A percentile compares a stretch with the other conserved stretches of the same genome.
phyloP scores from a whole-genome alignment of 2,888 invertebrate genomes.

The Pycnomerus fuliginosus region DNA sequence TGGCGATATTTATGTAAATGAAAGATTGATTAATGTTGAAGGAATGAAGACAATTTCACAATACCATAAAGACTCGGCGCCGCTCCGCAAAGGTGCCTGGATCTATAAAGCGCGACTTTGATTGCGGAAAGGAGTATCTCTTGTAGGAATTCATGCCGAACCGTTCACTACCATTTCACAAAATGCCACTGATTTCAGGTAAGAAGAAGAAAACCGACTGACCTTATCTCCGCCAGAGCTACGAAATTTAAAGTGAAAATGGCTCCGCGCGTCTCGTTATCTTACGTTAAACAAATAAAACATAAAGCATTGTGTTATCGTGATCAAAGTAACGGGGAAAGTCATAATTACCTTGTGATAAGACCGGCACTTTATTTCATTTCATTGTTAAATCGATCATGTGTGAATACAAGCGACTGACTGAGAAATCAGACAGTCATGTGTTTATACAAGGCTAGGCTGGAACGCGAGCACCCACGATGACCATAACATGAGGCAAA shows the following conservation, averaged over 20 bases:
- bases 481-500: conserved; percentile 31
- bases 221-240: conserved; percentile 22
- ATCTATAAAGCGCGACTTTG: too few relatives aligned
- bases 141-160: too few relatives aligned
- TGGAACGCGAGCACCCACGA: conserved; percentile 42
- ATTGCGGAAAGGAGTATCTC: too few relatives aligned
- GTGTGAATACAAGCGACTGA: conserved; percentile 37
- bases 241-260: conserved; percentile 12
- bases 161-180: too few relatives aligned
- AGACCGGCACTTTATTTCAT: conserved; percentile 4
- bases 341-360: conserved; percentile 10
- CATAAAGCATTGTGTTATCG: neutral
- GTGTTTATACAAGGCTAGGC: conserved; percentile 46
- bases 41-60: too few relatives aligned
- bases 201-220: conserved; percentile 16
- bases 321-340: neutral
- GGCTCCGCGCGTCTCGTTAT: neutral
- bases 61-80: too few relatives aligned
- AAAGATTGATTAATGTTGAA: too few relatives aligned
- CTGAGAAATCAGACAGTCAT: conserved; percentile 44
- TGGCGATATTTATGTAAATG: too few relatives aligned
- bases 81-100: too few relatives aligned
- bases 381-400: conserved; percentile 35
- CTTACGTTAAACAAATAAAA: neutral
- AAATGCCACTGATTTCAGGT: too few relatives aligned